phyloP scores from a whole-genome alignment of 2,797 vertebrate genomes.

The Phyllotis vaccarum region DNA sequence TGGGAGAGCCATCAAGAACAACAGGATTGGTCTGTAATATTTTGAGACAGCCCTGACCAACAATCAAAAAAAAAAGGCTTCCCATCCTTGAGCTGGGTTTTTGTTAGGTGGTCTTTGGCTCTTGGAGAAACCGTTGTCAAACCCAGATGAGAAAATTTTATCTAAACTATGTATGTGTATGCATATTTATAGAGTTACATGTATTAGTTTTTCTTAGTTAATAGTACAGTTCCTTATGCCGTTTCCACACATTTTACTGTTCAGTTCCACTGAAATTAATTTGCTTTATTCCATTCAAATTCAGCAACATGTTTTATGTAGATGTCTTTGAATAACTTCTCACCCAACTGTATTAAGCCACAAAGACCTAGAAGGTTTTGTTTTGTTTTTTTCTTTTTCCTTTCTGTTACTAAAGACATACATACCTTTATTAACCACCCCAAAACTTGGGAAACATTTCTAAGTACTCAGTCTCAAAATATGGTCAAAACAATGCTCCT shows the following conservation, averaged over 20 bases:
- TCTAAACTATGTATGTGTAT: neutral
- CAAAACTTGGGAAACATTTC: neutral
- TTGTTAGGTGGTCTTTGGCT: neutral
- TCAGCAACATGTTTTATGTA: slow-evolving; percentile 3
- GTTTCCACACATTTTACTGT: neutral
- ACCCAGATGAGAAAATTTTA: neutral
- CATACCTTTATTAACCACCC: neutral
- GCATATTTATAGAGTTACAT: too few relatives aligned
- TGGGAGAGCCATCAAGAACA: neutral
- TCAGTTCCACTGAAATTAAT: neutral
- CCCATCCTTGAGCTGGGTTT: neutral
- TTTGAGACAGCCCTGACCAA: neutral
- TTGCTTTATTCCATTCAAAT: neutral
- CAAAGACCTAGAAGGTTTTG: slow-evolving; percentile 1
- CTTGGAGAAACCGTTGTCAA: neutral
- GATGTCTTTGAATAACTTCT: slow-evolving; percentile 2
- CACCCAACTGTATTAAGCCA: slow-evolving; percentile 1
- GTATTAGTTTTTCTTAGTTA: neutral
- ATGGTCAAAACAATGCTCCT: neutral
- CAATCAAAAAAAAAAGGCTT: neutral
- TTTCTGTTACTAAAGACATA: neutral
- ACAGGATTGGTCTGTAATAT: neutral
- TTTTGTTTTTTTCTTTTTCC: neutral
- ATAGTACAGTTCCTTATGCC: neutral
- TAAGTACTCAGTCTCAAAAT: neutral